Evolutionary conservation across 1,140 invertebrate genomes (phyloP), one percentile per base, ranked within the genome.

Genomic region (Epicauta chinensis): DNA sequence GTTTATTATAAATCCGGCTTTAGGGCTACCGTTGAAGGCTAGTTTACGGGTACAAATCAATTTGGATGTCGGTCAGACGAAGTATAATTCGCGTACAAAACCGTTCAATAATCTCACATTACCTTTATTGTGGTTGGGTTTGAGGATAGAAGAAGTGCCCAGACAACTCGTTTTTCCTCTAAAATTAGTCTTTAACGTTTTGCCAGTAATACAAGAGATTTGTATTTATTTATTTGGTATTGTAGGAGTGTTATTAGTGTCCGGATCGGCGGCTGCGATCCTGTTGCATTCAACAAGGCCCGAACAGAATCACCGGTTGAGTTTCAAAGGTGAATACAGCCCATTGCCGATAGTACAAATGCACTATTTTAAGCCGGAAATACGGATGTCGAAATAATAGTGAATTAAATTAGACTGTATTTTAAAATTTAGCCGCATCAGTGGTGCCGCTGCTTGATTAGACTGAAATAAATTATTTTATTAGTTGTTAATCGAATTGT

Each of bases 41-140:
- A 71, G 73, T 17, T 75, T 83, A 10, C 77, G 77, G 11, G 60
- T 86, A 13, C 86, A 88, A 67, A 73, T 82, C 23, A 88, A 84
- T 66, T 67, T 86, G n/a, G 69, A 82, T 2, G 74, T 86, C 56
- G 67, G 75, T 3, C 62, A 79, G 6, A 76, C 79, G 0, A 70
- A 57, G 10, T 80, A 76, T 44, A 83, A 81, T 60, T 55, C 61
- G 0, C 66, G 71, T 34, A 74, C 80, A 15, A 64, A 58, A 2
- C 67, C 70, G 10, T 86, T 86, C 59, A 79, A 82, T 54, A 71
- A 76, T 41, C 61, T 82, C 15, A 73, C 77, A 0, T 37, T 88
- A 23, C 85, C 86, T 0, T 64, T 87, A 10, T 75, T 82, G 3
- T 85, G 84, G 80, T 65, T 77, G 0, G 79, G 84, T 67, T 66